Evolutionary conservation across 2,888 invertebrate species (phyloP).

Genomic region (Koerneria pararmatus): DNA sequence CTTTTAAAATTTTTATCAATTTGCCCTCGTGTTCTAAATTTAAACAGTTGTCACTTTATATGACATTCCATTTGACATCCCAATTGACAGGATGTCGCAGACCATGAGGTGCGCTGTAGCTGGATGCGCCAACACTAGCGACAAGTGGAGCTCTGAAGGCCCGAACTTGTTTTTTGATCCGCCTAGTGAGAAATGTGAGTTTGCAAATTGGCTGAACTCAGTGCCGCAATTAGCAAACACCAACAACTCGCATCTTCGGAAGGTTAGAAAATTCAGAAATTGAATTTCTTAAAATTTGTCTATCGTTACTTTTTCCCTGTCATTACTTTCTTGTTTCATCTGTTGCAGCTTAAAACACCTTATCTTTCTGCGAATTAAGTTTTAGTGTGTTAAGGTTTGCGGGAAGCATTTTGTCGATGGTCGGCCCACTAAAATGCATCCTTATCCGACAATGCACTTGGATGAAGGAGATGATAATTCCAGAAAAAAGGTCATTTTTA

Average conservation of each 20-base stretch:
- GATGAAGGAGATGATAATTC: not conserved
- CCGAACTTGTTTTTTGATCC: not conserved
- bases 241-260: not conserved
- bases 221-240: not conserved
- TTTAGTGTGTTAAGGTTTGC: conserved; percentile 16
- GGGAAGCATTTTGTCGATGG: conserved; percentile 16
- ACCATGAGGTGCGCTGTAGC: not conserved
- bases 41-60: no score
- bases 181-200: not conserved
- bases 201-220: not conserved
- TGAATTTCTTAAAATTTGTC: no score
- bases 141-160: not conserved
- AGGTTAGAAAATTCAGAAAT: not conserved
- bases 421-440: conserved; percentile 4
- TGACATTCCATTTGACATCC: no score
- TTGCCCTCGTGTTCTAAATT: no score
- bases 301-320: not conserved
- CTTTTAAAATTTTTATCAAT: no score
- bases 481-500: no score
- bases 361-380: not conserved
- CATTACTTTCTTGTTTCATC: not conserved
- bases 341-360: no score
- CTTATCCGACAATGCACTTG: not conserved
- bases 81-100: no score
- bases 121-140: not conserved